Conservation (phyloP, 2,113 vertebrate species). For the Echinops telfairi region DNA sequence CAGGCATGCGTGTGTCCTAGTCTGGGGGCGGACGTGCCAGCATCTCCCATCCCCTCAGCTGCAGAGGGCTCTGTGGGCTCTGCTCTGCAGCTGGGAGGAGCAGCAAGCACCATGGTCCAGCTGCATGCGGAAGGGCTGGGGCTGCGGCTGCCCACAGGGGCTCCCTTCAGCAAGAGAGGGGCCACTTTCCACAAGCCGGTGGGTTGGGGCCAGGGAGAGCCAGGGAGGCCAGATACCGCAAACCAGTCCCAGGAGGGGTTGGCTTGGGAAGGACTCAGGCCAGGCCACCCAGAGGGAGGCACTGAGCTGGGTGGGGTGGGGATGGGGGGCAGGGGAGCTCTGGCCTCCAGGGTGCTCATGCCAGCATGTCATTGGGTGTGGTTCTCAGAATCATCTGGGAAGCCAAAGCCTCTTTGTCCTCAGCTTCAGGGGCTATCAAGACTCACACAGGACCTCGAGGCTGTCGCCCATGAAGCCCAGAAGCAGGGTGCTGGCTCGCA, state of each 20-base stretch:
- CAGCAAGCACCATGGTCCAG: conserved; percentile 63
- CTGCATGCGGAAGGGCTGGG: conserved; percentile 61
- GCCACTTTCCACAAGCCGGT: conserved; percentile 68
- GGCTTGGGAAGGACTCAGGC: background rate
- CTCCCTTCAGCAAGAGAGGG: background rate
- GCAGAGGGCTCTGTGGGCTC: conserved; percentile 40
- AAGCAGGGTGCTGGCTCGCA: conserved; percentile 75
- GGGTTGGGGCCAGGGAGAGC: conserved; percentile 38
- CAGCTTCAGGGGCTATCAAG: background rate
- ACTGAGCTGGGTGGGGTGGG: background rate
- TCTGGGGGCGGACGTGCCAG: conserved; percentile 33
- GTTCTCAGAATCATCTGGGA: background rate
- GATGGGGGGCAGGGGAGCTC: background rate
- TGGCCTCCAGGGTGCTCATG: background rate
- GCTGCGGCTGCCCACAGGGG: background rate
- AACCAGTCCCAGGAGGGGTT: background rate
- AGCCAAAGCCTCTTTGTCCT: conserved; percentile 2
- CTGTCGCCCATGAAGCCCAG: conserved; percentile 1
- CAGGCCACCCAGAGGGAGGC: background rate
- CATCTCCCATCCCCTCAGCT: conserved; percentile 59
- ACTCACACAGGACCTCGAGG: conserved; percentile 68
- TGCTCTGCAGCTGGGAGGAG: conserved; percentile 54
- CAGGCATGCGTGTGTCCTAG: conserved; percentile 80
- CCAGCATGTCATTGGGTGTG: background rate
- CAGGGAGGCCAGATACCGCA: background rate